Evolutionary conservation across 1,140 invertebrate genomes (phyloP), one percentile per base, ranked within the genome.

Genomic region (Pseudobourletiella spinata): DNA sequence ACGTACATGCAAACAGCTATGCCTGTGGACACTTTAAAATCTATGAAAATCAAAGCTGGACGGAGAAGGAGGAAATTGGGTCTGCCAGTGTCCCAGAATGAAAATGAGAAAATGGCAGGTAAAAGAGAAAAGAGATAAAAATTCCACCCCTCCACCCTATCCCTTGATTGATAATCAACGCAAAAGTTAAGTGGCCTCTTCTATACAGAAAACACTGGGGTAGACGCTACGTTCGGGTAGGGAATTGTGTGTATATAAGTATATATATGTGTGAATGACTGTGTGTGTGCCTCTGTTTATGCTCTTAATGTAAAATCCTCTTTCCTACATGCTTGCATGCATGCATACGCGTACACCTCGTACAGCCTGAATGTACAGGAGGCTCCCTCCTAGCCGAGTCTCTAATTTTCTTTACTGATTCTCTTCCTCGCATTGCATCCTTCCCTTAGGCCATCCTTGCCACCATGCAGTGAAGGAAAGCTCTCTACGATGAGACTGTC

Each of bases 101-200:
- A 64, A 55, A 64, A 59, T 55, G 50, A 59, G 50, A 64, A 59
- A 64, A 64, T 64, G 63, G 63, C 51, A 64, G 63, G 44, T 56
- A 58, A 59, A 63, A 63, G 55, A 58, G 56, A 58, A 64, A 55
- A 59, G 57, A 55, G 32, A 58, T 16, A 52, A 20, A 43, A 59
- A 64, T 59, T 59, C 57, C 63, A 64, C 63, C 63, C 59, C 29
- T 30, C 61, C 57, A 58, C 61, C 56, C 55, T 29, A 11, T 52
- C 50, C 50, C 50, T 52, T 52, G 50, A 52, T 52, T 52, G 50
- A 52, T 52, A 52, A 52, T 52, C 14, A 52, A 25, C 28, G 24
- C 24, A 52, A 11, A 52, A 52, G 50, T 52, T 52, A 26, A 26
- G 50, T 46, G 22, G 44, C 44, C 44, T 46, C 18, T 18, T 14